Base-by-base conservation (phyloP, 2,113 vertebrate genomes). In the Tylochromis polylepis region DNA sequence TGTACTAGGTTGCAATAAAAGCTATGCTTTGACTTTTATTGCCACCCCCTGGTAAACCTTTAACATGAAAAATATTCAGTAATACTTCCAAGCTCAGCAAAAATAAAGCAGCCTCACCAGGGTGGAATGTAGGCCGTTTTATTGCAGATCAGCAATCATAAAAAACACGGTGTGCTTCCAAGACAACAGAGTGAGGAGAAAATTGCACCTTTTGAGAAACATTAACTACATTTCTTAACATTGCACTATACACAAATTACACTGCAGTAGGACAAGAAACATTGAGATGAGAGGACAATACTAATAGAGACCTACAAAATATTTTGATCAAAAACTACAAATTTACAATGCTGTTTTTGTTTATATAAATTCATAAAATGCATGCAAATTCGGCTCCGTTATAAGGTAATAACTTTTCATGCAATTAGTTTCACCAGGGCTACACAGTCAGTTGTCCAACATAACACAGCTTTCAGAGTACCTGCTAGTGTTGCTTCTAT, bases 21-120 rank as follows among this genome's bases (percentile, higher is more conserved):
- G 93, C 92, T 67, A 75, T 89, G 85, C 92, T 91, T 78, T 89
- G 93, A 93, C 91, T 94, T 93, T 94, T 95, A 94, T 94, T 91
- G 91, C 94, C 89, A 88, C 90, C 91, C 93, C 88, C 91, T 94
- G 90, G 93, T 94, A 94, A 94, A 92, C 91, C 90, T 94, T 93
- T 91, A 91, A 89, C 92, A 93, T 93, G 88, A 94, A 93, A 94
- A 90, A 94, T 93, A 94, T 94, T 89, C 93, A 93, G 91, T 82
- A 85, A 94, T 89, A 87, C 92, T 90, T 91, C 83, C 85, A 88
- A 91, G 87, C 88, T 94, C 94, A 94, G 94, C 93, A 91, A 72
- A 93, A 93, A 91, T 55, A 89, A 92, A 90, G 81, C 84, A 81
- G 84, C 31, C 91, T 91, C 91, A 89, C 83, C 79, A 77, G 88